Percentiles rank a stretch among this genome's conserved stretches.
Evolutionary conservation across 2,797 vertebrate genomes (phyloP).

Genomic region (Stomatorhinus walkeri): DNA sequence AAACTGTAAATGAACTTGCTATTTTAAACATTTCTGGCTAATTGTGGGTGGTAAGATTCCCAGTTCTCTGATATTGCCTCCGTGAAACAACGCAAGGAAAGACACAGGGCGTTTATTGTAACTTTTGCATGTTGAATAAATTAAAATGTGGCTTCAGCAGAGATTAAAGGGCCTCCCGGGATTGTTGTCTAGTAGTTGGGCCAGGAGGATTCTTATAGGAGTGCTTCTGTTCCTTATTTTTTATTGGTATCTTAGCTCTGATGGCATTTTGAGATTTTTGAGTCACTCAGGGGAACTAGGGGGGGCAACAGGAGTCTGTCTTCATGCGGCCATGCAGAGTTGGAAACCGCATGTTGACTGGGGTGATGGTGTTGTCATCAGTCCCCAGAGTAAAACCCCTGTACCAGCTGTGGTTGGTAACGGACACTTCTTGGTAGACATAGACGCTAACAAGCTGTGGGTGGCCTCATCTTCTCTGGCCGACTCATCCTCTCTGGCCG

Average conservation of each 20-base stretch:
- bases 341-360: slow-evolving; percentile 68
- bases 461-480: slow-evolving; percentile 62
- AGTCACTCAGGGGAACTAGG: slow-evolving; percentile 53
- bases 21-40: neutral
- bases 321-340: slow-evolving; percentile 67
- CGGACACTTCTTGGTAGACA: slow-evolving; percentile 76
- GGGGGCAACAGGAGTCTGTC: slow-evolving; percentile 64
- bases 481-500: slow-evolving; percentile 60
- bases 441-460: slow-evolving; percentile 74
- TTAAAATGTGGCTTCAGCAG: slow-evolving; percentile 85
- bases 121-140: neutral
- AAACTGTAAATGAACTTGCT: neutral
- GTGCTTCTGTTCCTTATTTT: slow-evolving; percentile 71
- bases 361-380: slow-evolving; percentile 66
- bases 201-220: slow-evolving; percentile 70
- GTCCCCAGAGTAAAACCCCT: slow-evolving; percentile 51
- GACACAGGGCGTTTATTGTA: neutral
- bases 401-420: slow-evolving; percentile 78
- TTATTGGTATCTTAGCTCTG: slow-evolving; percentile 76
- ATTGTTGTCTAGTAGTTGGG: slow-evolving; percentile 89
- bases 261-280: slow-evolving; percentile 56
- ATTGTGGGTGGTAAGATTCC: neutral
- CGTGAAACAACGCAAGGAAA: neutral
- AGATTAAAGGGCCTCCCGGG: slow-evolving; percentile 84
- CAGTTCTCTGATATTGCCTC: neutral